Conservation (phyloP, 2,888 invertebrate species). For the Acronicta aceris region DNA sequence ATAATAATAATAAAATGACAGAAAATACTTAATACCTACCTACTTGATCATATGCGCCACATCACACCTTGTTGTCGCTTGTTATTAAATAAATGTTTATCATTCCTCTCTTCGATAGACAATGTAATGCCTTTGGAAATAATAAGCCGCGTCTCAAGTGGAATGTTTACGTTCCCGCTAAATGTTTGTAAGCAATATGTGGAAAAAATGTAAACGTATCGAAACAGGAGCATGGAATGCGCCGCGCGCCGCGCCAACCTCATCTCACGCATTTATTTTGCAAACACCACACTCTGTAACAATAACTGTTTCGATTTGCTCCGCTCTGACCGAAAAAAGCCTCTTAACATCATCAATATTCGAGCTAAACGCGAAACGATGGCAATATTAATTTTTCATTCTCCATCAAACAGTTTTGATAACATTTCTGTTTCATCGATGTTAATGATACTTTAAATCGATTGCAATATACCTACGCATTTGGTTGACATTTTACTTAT, state of each 20-base stretch:
- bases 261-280: slow-evolving; percentile 49
- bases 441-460: slow-evolving; percentile 35
- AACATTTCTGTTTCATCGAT: slow-evolving; percentile 29
- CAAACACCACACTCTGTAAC: slow-evolving; percentile 49
- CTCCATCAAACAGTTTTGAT: slow-evolving; percentile 40
- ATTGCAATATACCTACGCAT: slow-evolving; percentile 6
- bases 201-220: slow-evolving; percentile 76
- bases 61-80: slow-evolving; percentile 22
- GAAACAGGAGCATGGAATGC: slow-evolving; percentile 65
- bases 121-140: slow-evolving; percentile 68
- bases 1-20: background rate
- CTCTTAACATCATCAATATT: slow-evolving; percentile 49
- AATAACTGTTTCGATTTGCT: slow-evolving; percentile 39
- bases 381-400: slow-evolving; percentile 43
- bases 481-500: background rate
- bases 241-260: slow-evolving; percentile 53
- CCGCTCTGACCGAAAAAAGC: slow-evolving; percentile 22
- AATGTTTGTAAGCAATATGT: slow-evolving; percentile 80
- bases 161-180: slow-evolving; percentile 68
- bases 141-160: slow-evolving; percentile 60
- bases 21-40: background rate
- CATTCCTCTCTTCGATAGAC: slow-evolving; percentile 62
- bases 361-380: slow-evolving; percentile 36
- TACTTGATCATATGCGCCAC: slow-evolving; percentile 8
- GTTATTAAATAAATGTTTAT: slow-evolving; percentile 58